These are phyloP conservation scores for Verasper variegatus DNA, from an alignment of 2,113 vertebrate genomes.

Conservation along the genomic window DNA sequence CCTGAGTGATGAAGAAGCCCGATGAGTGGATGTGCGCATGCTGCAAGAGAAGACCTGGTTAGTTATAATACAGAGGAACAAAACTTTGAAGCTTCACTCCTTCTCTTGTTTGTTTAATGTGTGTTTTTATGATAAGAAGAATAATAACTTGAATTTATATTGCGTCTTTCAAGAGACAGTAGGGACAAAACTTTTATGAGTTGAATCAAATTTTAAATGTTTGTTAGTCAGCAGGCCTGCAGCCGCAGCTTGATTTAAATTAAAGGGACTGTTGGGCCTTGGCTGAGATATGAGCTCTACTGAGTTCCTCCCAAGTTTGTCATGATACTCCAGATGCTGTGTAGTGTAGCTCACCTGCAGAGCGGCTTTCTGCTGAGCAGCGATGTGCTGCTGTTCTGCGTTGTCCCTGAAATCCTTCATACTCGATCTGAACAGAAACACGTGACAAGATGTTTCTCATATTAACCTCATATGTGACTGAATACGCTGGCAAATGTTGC, in stretches of 20 bases:
- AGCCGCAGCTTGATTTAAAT: too few relatives aligned
- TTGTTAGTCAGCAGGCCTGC: too few relatives aligned
- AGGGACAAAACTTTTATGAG: too few relatives aligned
- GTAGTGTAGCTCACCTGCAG: constrained; percentile 85
- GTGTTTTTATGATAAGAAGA: too few relatives aligned
- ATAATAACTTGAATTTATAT: too few relatives aligned
- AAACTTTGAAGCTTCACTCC: too few relatives aligned
- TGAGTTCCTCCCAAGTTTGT: neutral
- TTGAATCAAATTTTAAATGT: too few relatives aligned
- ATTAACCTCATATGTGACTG: neutral
- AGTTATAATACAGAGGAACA: neutral
- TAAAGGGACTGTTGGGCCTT: too few relatives aligned
- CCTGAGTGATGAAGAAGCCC: constrained; percentile 98
- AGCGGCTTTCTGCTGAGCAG: constrained; percentile 96
- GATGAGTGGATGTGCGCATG: constrained; percentile 95
- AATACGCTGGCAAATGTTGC: neutral
- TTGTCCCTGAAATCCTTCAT: constrained; percentile 94
- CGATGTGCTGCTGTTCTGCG: constrained; percentile 96
- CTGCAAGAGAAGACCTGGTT: constrained; percentile 72
- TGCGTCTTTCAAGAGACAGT: too few relatives aligned
- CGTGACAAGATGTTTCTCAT: neutral
- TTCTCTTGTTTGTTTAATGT: too few relatives aligned
- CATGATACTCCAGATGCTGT: neutral
- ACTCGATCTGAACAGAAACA: constrained; percentile 77
- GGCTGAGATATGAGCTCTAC: too few relatives aligned